A percentile compares a stretch with the other conserved stretches of the same genome.
phyloP scores from a whole-genome alignment of 2,888 invertebrate species.

The Noctua janthina region DNA sequence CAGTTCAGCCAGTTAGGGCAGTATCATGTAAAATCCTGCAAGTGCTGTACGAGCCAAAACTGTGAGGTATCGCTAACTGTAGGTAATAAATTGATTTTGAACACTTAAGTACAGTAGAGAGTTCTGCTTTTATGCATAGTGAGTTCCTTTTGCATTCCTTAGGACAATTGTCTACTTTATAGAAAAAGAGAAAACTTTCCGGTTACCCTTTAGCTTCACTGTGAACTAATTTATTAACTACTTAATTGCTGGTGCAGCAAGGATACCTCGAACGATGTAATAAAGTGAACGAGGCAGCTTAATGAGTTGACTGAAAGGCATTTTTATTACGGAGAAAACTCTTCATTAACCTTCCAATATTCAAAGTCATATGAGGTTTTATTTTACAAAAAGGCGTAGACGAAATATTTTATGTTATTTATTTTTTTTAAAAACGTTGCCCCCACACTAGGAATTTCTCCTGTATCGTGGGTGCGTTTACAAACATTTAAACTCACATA shows the following conservation, averaged over 20 bases:
- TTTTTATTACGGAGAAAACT: not conserved
- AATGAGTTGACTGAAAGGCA: not conserved
- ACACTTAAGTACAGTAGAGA: not conserved
- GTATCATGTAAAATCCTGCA: not conserved
- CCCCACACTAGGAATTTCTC: too few relatives aligned
- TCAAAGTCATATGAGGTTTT: not conserved
- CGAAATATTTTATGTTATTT: not conserved
- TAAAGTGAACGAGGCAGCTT: not conserved
- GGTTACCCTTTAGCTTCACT: not conserved
- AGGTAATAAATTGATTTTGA: not conserved
- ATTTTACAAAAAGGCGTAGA: too few relatives aligned
- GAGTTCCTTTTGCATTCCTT: not conserved
- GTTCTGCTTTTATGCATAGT: not conserved
- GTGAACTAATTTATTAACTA: slow-evolving; percentile 12
- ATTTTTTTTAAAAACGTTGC: too few relatives aligned
- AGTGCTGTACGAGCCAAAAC: not conserved
- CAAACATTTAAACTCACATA: too few relatives aligned
- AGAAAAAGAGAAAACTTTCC: not conserved
- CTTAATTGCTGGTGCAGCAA: slow-evolving; percentile 5
- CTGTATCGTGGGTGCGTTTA: too few relatives aligned
- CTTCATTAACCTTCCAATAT: not conserved
- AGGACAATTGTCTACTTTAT: not conserved
- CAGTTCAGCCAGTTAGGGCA: not conserved
- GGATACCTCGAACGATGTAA: slow-evolving; percentile 13
- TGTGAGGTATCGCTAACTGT: not conserved